Percentiles rank a stretch among this genome's conserved stretches.
Conservation (phyloP, 2,888 invertebrate genomes). For the Oegoconia quadripuncta region DNA sequence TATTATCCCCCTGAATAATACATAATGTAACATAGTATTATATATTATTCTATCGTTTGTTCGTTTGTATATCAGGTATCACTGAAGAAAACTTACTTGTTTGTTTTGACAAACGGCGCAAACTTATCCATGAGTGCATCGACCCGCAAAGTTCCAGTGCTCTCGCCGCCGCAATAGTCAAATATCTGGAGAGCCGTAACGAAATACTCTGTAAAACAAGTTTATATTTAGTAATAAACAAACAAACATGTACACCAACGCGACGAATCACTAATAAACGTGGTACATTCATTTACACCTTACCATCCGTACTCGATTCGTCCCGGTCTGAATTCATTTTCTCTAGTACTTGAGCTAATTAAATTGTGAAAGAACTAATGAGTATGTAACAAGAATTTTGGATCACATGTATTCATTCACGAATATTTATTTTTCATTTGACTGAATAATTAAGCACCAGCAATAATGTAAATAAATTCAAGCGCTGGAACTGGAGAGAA, state of each 20-base stretch:
- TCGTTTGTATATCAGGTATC: too few species aligned
- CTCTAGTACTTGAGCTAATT: too few species aligned
- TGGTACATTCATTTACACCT: constrained; percentile 21
- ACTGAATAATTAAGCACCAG: constrained; percentile 40
- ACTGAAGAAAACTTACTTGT: constrained; percentile 54
- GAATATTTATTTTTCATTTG: constrained; percentile 54
- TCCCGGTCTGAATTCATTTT: constrained; percentile 59
- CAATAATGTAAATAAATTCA: constrained; percentile 55
- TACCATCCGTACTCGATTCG: constrained; percentile 53
- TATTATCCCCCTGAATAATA: too few species aligned
- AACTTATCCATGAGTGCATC: constrained; percentile 67
- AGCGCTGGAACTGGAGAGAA: constrained; percentile 39
- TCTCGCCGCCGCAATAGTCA: constrained; percentile 61
- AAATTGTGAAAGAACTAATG: too few species aligned
- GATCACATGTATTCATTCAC: constrained; percentile 31
- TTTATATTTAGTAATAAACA: constrained; percentile 41
- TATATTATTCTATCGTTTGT: too few species aligned
- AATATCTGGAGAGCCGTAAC: constrained; percentile 68
- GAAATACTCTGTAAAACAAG: constrained; percentile 59
- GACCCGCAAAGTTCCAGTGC: constrained; percentile 51
- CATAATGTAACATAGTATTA: too few species aligned
- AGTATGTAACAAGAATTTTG: constrained; percentile 27
- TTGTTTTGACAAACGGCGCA: constrained; percentile 63
- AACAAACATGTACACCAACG: constrained; percentile 53
- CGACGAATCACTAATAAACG: constrained; percentile 26